Base-by-base conservation (phyloP, 2,888 invertebrate genomes). In the Latrodectus elegans region DNA sequence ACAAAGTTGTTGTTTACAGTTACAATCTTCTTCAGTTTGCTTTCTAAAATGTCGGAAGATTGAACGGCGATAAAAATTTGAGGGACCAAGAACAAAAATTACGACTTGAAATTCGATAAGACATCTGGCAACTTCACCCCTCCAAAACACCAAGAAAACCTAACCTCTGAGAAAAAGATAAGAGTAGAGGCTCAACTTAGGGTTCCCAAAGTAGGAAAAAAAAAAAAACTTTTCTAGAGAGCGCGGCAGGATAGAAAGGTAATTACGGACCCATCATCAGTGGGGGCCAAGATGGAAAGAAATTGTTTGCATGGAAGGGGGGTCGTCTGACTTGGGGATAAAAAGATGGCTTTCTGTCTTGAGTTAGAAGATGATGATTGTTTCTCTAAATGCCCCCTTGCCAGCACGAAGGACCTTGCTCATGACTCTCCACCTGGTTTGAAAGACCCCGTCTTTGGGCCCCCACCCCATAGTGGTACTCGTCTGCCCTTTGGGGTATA, bases 231-330 rank as follows among this genome's bases (percentile, higher is more conserved):
- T 26, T 49, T 38, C 6, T 11, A 10, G 49, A 26, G 64, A 78
- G 55, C 17, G 78, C 78, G 78, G 78, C 78, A 65, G 65, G 52
- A 70, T 53, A 85, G 85, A 85, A 79, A 76, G 76, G 86, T 81
- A 87, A 87, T 87, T 87, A 87, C 72, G 75, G 81, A 71, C 80
- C 77, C 86, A 73, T 86, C 86, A 73, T 72, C 72, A 12, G 11
- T 51, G 26, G 52, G 68, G 70, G 80, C 22, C 73, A 26, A 4
- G 38, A 60, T 60, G 67, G n/a, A 9, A 17, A 22, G 17, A 26
- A 68, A 68, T 51, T 17, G 15, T 38, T 38, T 38, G 38, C 38
- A 38, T 60, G 64, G 60, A 51, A n/a, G 49, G 52, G 65, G 65
- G 65, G 53, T 55, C 72, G 53, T 65, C 70, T 80, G 72, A 75